A percentile compares a stretch with the other conserved stretches of the same genome.
Evolutionary conservation across 2,888 invertebrate genomes (phyloP).

Genomic region (Chymomyza amoena): DNA sequence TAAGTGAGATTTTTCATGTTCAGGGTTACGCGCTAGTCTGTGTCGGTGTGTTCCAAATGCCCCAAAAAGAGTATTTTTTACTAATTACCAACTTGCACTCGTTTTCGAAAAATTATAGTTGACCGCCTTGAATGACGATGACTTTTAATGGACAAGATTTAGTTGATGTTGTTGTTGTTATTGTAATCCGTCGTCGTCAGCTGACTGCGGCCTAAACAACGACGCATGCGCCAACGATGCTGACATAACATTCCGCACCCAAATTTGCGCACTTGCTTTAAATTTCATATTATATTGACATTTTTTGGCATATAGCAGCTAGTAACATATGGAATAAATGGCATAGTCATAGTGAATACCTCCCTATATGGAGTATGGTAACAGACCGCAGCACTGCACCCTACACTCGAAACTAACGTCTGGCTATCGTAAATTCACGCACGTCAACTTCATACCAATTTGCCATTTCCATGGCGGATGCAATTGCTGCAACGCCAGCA

Average conservation of each 20-base stretch:
- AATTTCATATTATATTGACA: slow-evolving; percentile 27
- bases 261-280: slow-evolving; percentile 30
- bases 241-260: slow-evolving; percentile 52
- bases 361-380: not conserved
- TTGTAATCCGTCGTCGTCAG: not conserved
- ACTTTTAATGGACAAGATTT: slow-evolving; percentile 46
- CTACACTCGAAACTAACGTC: not conserved
- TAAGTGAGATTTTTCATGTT: slow-evolving; percentile 42
- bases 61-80: slow-evolving; percentile 24
- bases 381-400: not conserved
- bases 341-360: not conserved
- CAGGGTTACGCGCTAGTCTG: slow-evolving; percentile 40
- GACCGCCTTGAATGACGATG: slow-evolving; percentile 73
- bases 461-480: slow-evolving; percentile 44
- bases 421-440: slow-evolving; percentile 3
- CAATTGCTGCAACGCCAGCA: slow-evolving; percentile 47
- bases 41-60: slow-evolving; percentile 30
- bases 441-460: slow-evolving; percentile 6
- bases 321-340: slow-evolving; percentile 17
- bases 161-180: not conserved
- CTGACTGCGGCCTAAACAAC: slow-evolving; percentile 1
- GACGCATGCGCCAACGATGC: slow-evolving; percentile 19
- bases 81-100: slow-evolving; percentile 42
- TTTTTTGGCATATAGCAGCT: slow-evolving; percentile 63
- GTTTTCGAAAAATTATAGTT: slow-evolving; percentile 61